A percentile compares a stretch with the other conserved stretches of the same genome.
These are phyloP conservation scores for Taxidea taxus DNA, from an alignment of 2,113 vertebrate species.

Conservation along the genomic window DNA sequence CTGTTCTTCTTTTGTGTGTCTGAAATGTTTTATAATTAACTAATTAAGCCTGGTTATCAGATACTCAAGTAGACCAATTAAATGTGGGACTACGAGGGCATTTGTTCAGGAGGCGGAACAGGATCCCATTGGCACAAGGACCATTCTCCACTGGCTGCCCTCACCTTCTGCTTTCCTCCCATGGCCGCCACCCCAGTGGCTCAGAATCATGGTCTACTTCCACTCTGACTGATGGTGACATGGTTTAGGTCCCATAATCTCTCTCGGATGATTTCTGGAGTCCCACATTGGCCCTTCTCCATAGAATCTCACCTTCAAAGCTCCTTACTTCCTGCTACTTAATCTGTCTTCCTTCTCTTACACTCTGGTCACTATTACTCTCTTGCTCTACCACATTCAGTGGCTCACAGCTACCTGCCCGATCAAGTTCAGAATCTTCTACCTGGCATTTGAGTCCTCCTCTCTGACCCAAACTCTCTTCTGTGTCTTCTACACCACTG, in stretches of 20 bases:
- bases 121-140: neutral
- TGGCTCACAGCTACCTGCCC: neutral
- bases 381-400: neutral
- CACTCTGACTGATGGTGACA: neutral
- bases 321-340: neutral
- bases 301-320: neutral
- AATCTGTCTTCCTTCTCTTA: neutral
- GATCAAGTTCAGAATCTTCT: neutral
- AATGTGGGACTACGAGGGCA: neutral
- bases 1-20: neutral
- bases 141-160: neutral
- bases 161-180: neutral
- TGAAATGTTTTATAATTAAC: conserved; percentile 1
- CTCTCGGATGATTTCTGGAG: neutral
- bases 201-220: neutral
- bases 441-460: neutral
- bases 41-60: neutral
- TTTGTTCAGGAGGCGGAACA: neutral
- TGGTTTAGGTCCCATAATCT: neutral
- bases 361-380: neutral
- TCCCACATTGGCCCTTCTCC: neutral
- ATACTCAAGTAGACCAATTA: neutral
- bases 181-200: neutral
- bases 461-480: neutral
- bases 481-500: neutral